Base-by-base conservation (phyloP, 2,888 invertebrate genomes). In the Ligdia adustata region DNA sequence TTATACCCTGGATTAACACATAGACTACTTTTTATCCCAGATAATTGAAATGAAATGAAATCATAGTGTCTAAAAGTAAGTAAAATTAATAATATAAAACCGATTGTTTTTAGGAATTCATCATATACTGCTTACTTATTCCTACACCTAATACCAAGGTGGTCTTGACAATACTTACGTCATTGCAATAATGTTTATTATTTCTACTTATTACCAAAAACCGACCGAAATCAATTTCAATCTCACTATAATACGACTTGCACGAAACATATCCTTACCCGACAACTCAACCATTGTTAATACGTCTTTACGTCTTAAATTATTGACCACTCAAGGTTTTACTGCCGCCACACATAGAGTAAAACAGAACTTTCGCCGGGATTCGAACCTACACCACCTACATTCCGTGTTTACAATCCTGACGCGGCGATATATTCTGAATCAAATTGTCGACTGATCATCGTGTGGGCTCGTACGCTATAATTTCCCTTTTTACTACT, bases 381-480 rank as follows among this genome's bases (percentile, higher is more conserved):
- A 76, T 69, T 75, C 79, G 77, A 85, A 84, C 78, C 51, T 32
- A 41, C 51, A 50, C 39, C 50, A 48, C 52, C 53, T 55, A 38
- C 52, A 43, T 62, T 64, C 65, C 73, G 75, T 86, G 84, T 87
- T 87, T 83, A 84, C 83, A 82, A 68, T 77, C 62, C 56, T 55
- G 66, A 72, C 69, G 66, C 53, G 62, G 69, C 83, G 72, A 86
- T 86, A 86, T 82, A 83, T 87, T 86, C 66, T 67, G 72, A 75
- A 81, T 84, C 81, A 82, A 86, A 87, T 84, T 81, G 85, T 84
- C 82, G 74, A 77, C 71, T 75, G 78, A 82, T 85, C 85, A 84
- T 75, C 84, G 72, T 82, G 84, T 83, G 60, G 13, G 75, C 84
- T 72, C 85, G 84, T 77, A 87, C 88, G 80, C 82, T 56, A 40